Base-by-base conservation (phyloP, 2,888 invertebrate species). In the Yponomeuta cagnagella region DNA sequence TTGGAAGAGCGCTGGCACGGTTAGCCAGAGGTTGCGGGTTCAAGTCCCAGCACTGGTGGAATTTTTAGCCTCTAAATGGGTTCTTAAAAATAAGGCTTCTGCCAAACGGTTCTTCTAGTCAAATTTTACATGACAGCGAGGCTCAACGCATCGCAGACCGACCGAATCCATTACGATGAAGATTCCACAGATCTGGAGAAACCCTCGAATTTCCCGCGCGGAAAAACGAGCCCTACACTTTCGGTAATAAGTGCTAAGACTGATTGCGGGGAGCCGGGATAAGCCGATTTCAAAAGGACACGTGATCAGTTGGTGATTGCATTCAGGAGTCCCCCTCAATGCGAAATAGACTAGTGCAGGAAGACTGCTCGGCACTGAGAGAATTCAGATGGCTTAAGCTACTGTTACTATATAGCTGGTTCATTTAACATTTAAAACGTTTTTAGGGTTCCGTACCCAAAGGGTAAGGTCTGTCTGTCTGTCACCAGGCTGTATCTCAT, bases 241-340 rank as follows among this genome's bases (percentile, higher is more conserved):
- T 31, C 30, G 30, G 65, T 23, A 23, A 31, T 65, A 65, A 65
- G 65, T 31, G 23, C 65, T 73, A 71, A 65, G 68, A 68, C 64
- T 58, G 52, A 58, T 58, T 58, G 52, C 15, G 4, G 48, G 72
- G 75, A 70, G 65, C 71, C 48, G 72, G 82, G 86, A 87, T 89
- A 89, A 90, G 90, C 88, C 84, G 87, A 86, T 89, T 89, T 89
- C 83, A 86, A 86, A 89, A 88, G 86, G 86, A 85, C 88, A 86
- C 88, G 89, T 89, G 90, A 90, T 90, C 87, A 85, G 84, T 85
- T 85, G 87, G 82, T 88, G 90, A 90, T 90, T 89, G 89, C 87
- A 85, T 82, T 79, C 77, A 76, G 78, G 78, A 79, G 76, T 76
- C 77, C 79, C 69, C 68, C 70, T 58, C 8, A 58, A 12, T 12